Evolutionary conservation across 2,113 vertebrate genomes (phyloP), one percentile per base, ranked within the genome.

Genomic region (Euleptes europaea): DNA sequence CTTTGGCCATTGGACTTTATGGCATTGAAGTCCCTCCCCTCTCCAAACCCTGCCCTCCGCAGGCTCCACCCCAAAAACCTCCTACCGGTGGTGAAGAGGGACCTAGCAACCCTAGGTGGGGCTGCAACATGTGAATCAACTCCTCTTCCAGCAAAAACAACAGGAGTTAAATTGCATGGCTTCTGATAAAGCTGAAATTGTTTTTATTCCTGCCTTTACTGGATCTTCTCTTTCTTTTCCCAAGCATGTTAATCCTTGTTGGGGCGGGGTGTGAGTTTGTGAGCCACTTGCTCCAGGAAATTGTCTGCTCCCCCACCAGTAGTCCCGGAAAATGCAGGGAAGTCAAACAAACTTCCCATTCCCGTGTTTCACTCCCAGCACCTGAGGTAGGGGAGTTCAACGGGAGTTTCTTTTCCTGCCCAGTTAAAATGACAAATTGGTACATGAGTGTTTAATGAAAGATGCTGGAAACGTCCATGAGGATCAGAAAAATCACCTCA

Each of bases 401-500:
- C 1, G 87, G 87, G 95, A 95, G 93, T 94, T 95, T 95, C 94
- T 95, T 96, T 85, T 95, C 93, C 93, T 94, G 94, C 93, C 94
- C 92, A 66, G 93, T 96, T 95, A 94, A 94, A 94, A 96, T 95
- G 96, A 96, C 96, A 97, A 96, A 96, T 96, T 96, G 96, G 96
- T 96, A 96, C 96, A 96, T 95, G 96, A 96, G 94, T 87, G 87
- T 94, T 95, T 96, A 96, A 97, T 97, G 96, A 96, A 95, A 96
- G 94, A 94, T 95, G 94, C 95, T 94, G 95, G 96, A 94, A 95
- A 96, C 51, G 87, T 95, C 95, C 90, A 44, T 92, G 94, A 94
- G 94, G 95, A 97, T 96, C 96, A 95, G 95, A 96, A 96, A 95
- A 94, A 96, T 96, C 93, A 93, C 93, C 93, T 91, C 91, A 82